Conservation (phyloP, 1,140 invertebrate species). For the Sitobion miscanthi region DNA sequence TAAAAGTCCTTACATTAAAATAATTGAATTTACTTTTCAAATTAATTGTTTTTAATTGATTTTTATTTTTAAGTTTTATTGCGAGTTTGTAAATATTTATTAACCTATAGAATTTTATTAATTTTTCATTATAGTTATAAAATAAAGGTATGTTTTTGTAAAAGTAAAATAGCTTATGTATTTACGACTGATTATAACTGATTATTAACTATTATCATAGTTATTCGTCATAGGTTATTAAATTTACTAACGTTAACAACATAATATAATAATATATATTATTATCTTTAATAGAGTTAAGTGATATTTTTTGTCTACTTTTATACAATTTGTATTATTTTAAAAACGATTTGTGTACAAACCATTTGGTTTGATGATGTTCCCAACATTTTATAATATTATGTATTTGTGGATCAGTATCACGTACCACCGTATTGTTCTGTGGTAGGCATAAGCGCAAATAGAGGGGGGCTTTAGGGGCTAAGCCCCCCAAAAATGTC, state of each 20-base stretch:
- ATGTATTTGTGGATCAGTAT: background rate
- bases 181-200: too few relatives aligned
- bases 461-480: too few relatives aligned
- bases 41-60: conserved; percentile 14
- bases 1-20: background rate
- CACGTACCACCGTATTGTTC: too few relatives aligned
- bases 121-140: background rate
- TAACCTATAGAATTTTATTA: background rate
- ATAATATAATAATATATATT: background rate
- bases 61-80: background rate
- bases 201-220: background rate
- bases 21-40: background rate
- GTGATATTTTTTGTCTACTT: background rate
- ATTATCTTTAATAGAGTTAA: background rate
- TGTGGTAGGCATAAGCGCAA: too few relatives aligned
- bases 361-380: background rate
- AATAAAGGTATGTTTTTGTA: background rate
- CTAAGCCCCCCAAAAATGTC: too few relatives aligned
- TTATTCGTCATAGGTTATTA: background rate
- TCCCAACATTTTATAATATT: background rate
- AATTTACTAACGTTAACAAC: background rate
- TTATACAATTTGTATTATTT: background rate
- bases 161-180: background rate
- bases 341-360: background rate
- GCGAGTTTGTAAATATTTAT: background rate